A percentile compares a stretch with the other conserved stretches of the same genome.
These are phyloP conservation scores for Eristalis pertinax DNA, from an alignment of 2,888 invertebrate genomes.

Conservation along the genomic window DNA sequence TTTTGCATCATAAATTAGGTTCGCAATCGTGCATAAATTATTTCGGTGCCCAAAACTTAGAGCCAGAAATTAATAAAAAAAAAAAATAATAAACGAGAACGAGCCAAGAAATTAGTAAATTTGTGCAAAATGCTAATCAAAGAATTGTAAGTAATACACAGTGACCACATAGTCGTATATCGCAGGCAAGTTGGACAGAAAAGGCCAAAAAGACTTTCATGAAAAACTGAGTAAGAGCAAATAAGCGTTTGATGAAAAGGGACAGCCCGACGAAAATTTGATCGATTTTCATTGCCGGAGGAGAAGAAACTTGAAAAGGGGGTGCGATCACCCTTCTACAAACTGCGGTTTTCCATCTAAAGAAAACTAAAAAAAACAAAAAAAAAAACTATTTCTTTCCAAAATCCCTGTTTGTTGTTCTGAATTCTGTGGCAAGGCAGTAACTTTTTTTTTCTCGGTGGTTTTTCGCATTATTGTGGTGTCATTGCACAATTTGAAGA, in stretches of 20 bases:
- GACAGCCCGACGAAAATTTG: slow-evolving; percentile 54
- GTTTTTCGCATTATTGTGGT: background rate
- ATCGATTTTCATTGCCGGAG: slow-evolving; percentile 63
- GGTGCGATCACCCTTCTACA: slow-evolving; percentile 64
- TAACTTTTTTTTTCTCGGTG: background rate
- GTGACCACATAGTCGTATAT: slow-evolving; percentile 33
- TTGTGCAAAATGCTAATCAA: slow-evolving; percentile 71
- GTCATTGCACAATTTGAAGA: slow-evolving; percentile 19
- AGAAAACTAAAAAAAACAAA: slow-evolving; percentile 16
- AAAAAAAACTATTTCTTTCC: background rate
- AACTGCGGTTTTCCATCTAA: slow-evolving; percentile 7
- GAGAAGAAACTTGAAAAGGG: slow-evolving; percentile 53
- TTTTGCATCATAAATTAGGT: slow-evolving; percentile 21
- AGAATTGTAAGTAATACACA: slow-evolving; percentile 69
- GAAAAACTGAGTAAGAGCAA: slow-evolving; percentile 18
- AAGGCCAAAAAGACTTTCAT: slow-evolving; percentile 30
- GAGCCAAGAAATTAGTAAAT: slow-evolving; percentile 52
- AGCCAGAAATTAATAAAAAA: slow-evolving; percentile 2
- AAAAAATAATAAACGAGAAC: slow-evolving; percentile 13
- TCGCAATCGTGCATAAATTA: background rate
- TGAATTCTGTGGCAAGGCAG: background rate
- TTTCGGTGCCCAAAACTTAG: slow-evolving; percentile 37
- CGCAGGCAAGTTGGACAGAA: slow-evolving; percentile 41
- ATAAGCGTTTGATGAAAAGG: slow-evolving; percentile 54
- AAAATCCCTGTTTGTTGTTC: slow-evolving; percentile 4